Evolutionary conservation across 2,888 invertebrate genomes (phyloP).

Genomic region (Drosophila robusta): DNA sequence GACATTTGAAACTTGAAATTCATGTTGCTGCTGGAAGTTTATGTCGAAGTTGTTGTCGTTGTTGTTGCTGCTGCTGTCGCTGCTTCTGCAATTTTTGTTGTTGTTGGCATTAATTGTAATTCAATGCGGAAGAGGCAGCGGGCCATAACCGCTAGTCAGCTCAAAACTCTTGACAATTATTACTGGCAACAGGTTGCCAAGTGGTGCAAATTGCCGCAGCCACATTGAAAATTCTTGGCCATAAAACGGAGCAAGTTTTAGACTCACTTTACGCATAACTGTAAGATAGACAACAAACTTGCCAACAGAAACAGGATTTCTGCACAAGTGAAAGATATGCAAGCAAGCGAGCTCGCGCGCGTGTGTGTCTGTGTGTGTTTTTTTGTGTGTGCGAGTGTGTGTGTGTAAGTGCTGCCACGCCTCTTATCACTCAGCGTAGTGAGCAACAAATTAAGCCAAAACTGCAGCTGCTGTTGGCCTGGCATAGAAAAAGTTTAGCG

Average conservation of each 20-base stretch:
- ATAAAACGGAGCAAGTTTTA: conserved; percentile 73
- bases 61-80: conserved; percentile 28
- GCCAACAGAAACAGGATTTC: conserved; percentile 66
- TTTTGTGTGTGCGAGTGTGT: conserved; percentile 17
- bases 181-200: conserved; percentile 68
- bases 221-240: conserved; percentile 53
- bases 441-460: conserved; percentile 66
- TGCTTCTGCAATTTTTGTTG: conserved; percentile 11
- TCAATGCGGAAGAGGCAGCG: conserved; percentile 76
- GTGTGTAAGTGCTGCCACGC: conserved; percentile 46
- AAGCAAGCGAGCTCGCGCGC: background rate
- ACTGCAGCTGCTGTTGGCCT: conserved; percentile 49
- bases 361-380: conserved; percentile 22
- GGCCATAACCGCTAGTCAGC: conserved; percentile 55
- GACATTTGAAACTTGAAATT: conserved; percentile 77
- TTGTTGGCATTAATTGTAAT: conserved; percentile 74
- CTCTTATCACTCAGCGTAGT: conserved; percentile 53
- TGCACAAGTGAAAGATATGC: conserved; percentile 22
- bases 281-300: conserved; percentile 69
- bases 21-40: conserved; percentile 46
- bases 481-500: conserved; percentile 68
- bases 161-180: conserved; percentile 67
- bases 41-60: conserved; percentile 33
- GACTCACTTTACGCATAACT: conserved; percentile 75
- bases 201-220: conserved; percentile 67